A percentile compares a stretch with the other conserved stretches of the same genome.
These are phyloP conservation scores for Strigamia maritima DNA, from an alignment of 2,888 invertebrate genomes.

Conservation along the genomic window DNA sequence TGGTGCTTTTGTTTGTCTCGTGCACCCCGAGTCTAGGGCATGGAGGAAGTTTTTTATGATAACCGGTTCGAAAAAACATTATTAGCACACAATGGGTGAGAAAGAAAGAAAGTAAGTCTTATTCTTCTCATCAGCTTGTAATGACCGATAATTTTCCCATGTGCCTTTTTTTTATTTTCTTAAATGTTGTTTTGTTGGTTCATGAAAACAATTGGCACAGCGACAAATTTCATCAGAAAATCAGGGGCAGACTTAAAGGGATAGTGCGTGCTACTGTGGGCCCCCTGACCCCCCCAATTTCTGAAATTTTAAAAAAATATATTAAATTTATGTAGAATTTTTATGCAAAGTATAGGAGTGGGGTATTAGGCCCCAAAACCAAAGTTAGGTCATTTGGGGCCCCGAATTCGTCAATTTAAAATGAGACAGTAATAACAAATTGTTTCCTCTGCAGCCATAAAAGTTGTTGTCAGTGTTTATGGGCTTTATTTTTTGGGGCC, in stretches of 20 bases:
- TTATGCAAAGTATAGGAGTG: too few species aligned
- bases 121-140: slow-evolving; percentile 4
- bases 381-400: too few species aligned
- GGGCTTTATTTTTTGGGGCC: too few species aligned
- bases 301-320: too few species aligned
- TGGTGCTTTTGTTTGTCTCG: slow-evolving; percentile 4
- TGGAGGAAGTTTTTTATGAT: slow-evolving; percentile 1
- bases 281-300: too few species aligned
- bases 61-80: neutral
- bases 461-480: too few species aligned
- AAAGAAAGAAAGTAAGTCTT: slow-evolving; percentile 4
- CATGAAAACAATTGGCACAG: neutral
- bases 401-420: too few species aligned
- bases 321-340: too few species aligned
- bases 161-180: neutral
- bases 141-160: neutral
- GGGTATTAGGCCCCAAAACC: too few species aligned
- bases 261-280: neutral
- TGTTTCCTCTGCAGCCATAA: too few species aligned
- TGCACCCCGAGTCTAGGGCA: neutral
- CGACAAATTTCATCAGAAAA: neutral
- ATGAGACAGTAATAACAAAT: too few species aligned
- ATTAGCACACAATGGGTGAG: slow-evolving; percentile 4
- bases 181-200: neutral
- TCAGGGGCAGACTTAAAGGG: neutral